These are phyloP conservation scores for Rapana venosa DNA, from an alignment of 2,888 invertebrate genomes.

Conservation along the genomic window DNA sequence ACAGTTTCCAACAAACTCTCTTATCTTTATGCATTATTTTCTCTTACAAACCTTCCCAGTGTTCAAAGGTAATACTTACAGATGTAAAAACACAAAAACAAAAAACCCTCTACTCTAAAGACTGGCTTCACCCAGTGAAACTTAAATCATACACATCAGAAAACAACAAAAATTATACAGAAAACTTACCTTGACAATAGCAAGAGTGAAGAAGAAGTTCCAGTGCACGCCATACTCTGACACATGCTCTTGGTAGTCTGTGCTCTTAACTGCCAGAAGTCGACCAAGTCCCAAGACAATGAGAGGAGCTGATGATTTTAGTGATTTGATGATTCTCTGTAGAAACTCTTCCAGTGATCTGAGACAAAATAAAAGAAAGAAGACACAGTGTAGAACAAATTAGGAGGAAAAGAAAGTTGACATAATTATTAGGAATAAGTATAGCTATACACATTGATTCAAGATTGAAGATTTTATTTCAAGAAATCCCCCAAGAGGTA, in stretches of 20 bases:
- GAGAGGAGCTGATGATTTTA: conserved; percentile 74
- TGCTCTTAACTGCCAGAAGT: conserved; percentile 78
- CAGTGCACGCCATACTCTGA: conserved; percentile 98
- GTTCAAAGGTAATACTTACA: too few relatives aligned
- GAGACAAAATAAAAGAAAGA: conserved; percentile 14
- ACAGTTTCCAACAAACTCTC: too few relatives aligned
- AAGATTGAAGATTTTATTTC: too few relatives aligned
- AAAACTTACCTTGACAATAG: conserved; percentile 84
- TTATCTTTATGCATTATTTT: too few relatives aligned
- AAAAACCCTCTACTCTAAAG: too few relatives aligned
- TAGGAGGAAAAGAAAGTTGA: neutral
- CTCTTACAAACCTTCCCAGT: too few relatives aligned
- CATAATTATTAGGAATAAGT: neutral
- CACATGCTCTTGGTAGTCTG: conserved; percentile 91
- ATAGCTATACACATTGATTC: neutral
- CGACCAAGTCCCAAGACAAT: conserved; percentile 79
- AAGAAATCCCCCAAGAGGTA: too few relatives aligned
- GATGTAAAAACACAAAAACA: too few relatives aligned
- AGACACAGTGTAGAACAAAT: neutral
- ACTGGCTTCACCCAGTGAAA: too few relatives aligned
- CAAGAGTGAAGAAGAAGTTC: conserved; percentile 98
- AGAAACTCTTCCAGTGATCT: conserved; percentile 22
- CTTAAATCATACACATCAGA: too few relatives aligned
- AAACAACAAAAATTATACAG: neutral
- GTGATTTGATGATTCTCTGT: conserved; percentile 39